Evolutionary conservation across 2,888 invertebrate species (phyloP).

Genomic region (Gerris lacustris): DNA sequence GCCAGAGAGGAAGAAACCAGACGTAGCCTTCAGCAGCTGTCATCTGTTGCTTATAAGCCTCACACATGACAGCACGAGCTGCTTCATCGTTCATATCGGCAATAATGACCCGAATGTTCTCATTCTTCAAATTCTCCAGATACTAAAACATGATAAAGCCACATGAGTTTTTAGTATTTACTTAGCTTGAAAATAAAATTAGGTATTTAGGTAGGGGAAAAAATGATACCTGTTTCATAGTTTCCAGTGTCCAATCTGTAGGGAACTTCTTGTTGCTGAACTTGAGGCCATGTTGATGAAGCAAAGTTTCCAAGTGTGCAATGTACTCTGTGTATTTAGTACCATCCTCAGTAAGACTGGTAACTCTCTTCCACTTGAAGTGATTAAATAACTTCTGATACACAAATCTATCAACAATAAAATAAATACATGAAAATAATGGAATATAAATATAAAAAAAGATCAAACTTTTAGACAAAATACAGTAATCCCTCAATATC

Average conservation of each 20-base stretch:
- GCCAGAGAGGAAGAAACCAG: constrained; percentile 75
- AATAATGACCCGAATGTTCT: constrained; percentile 61
- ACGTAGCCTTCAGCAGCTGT: constrained; percentile 58
- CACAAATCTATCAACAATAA: constrained; percentile 42
- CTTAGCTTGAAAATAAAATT: too few species aligned
- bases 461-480: neutral
- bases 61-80: constrained; percentile 66
- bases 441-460: constrained; percentile 7
- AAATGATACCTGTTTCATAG: constrained; percentile 46
- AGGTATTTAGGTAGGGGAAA: neutral
- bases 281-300: constrained; percentile 49
- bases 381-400: constrained; percentile 49
- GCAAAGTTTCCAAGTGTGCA: constrained; percentile 52
- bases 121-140: constrained; percentile 50
- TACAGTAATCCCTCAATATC: neutral
- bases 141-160: constrained; percentile 39
- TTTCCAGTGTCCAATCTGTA: constrained; percentile 42
- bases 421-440: constrained; percentile 1
- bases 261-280: constrained; percentile 59
- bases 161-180: neutral
- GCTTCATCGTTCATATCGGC: constrained; percentile 64
- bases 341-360: constrained; percentile 65
- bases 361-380: constrained; percentile 57
- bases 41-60: constrained; percentile 59
- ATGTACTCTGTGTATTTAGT: constrained; percentile 68